Percentiles rank a stretch among this genome's conserved stretches.
These are phyloP conservation scores for Hemichromis elongatus DNA, from an alignment of 2,113 vertebrate species.

Conservation along the genomic window DNA sequence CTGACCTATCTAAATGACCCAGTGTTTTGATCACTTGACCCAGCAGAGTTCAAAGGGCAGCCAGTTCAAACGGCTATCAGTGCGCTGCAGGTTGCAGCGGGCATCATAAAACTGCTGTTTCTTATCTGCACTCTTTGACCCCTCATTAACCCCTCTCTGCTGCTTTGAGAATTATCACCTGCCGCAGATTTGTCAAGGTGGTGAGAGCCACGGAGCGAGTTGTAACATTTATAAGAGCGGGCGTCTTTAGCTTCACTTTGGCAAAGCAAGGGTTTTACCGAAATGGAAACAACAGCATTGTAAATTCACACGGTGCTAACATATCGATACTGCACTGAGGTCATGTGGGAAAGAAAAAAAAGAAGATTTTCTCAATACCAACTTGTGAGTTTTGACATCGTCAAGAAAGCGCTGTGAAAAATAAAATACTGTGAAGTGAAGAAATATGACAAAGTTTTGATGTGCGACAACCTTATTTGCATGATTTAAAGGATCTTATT, in stretches of 20 bases:
- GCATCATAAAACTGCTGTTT: conserved; percentile 54
- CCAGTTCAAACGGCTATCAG: conserved; percentile 69
- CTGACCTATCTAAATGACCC: conserved; percentile 55
- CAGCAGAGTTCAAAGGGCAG: conserved; percentile 61
- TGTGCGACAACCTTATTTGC: neutral
- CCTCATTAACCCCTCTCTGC: conserved; percentile 70
- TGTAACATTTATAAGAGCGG: neutral
- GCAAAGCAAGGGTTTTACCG: neutral
- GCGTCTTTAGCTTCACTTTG: neutral
- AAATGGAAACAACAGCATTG: neutral
- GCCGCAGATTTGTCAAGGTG: neutral
- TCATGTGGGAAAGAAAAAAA: neutral
- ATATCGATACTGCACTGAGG: neutral
- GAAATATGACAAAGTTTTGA: neutral
- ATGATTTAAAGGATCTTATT: neutral
- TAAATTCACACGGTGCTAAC: neutral
- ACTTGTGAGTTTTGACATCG: neutral
- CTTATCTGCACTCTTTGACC: conserved; percentile 72
- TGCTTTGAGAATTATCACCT: conserved; percentile 56
- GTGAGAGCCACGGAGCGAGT: neutral
- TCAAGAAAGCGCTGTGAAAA: neutral
- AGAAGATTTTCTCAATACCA: neutral
- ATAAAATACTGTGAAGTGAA: neutral
- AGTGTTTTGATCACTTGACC: conserved; percentile 65
- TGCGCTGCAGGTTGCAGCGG: conserved; percentile 55